Base-by-base conservation (phyloP, 2,888 invertebrate species). In the Eulithis prunata region DNA sequence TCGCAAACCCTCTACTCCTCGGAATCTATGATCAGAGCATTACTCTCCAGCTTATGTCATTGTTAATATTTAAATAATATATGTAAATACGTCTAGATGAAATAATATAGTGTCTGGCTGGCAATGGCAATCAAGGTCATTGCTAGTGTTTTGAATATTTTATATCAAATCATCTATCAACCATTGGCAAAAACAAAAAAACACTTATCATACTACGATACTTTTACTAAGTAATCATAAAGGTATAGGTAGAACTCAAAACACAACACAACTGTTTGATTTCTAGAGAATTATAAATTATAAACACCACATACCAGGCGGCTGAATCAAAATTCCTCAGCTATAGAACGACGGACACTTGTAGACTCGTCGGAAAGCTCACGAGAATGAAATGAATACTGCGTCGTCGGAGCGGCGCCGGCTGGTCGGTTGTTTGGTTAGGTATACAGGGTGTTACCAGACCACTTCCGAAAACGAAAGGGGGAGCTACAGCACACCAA, bases 331-430 rank as follows among this genome's bases (percentile, higher is more conserved):
- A 55, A 54, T 47, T 55, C 54, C 28, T 55, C 45, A 28, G 47
- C 36, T 10, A 41, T 10, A 11, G 10, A 10, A 14, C 12, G 38
- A 28, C 21, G 38, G 32, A 49, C 59, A 59, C 54, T 4, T 36
- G 32, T 13, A 54, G 43, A 54, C 64, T 43, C 64, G 64, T 43
- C 59, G 43, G 43, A 38, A 38, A 13, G 28, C 41, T 59, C 28
- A 49, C 38, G 21, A 14, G 49, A 58, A 58, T 51, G 49, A 58
- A 49, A 14, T 8, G n/a, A 3, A n/a, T 45, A 45, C 45, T n/a
- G 45, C n/a, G 45, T n/a, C 10, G 36, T 36, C 54, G 11, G 7
- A 4, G 4, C 1, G 45, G 47, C 32, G 38, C 14, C 12, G 6
- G 49, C 14, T n/a, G 21, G 14, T 3, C 47, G 14, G 47, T 28